A percentile compares a stretch with the other conserved stretches of the same genome.
Conservation (phyloP, 2,113 vertebrate species). For the Sterrhoptilus dennistouni region DNA sequence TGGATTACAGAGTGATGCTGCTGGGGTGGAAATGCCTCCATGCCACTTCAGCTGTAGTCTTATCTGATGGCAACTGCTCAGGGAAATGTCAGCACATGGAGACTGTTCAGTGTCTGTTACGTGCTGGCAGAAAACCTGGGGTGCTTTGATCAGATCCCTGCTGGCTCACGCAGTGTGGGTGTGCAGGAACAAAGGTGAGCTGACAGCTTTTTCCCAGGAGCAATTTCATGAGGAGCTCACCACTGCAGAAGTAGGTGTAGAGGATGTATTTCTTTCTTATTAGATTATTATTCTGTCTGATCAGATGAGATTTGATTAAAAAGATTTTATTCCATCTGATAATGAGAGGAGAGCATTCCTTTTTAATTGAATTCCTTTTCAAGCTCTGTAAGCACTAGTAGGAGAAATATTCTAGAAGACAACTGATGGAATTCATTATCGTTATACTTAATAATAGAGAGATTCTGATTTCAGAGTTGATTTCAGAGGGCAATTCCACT, state of each 20-base stretch:
- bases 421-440: not conserved
- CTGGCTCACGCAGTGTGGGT: not conserved
- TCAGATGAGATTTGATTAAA: not conserved
- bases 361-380: not conserved
- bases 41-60: not conserved
- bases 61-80: not conserved
- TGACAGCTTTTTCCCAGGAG: not conserved
- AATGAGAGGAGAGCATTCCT: not conserved
- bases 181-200: not conserved
- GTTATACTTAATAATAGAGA: not conserved
- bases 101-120: not conserved
- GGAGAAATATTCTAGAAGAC: not conserved
- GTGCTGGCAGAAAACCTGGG: not conserved
- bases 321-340: not conserved
- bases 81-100: rapidly evolving
- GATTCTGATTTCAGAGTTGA: not conserved
- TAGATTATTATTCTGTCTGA: not conserved
- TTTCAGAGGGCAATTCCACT: not conserved
- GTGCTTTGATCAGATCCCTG: not conserved
- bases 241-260: not conserved
- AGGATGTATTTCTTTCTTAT: not conserved
- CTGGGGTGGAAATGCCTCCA: not conserved
- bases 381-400: not conserved
- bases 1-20: not conserved
- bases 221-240: not conserved